Evolutionary conservation across 2,888 invertebrate genomes (phyloP).

Genomic region (Eupithecia abbreviata): DNA sequence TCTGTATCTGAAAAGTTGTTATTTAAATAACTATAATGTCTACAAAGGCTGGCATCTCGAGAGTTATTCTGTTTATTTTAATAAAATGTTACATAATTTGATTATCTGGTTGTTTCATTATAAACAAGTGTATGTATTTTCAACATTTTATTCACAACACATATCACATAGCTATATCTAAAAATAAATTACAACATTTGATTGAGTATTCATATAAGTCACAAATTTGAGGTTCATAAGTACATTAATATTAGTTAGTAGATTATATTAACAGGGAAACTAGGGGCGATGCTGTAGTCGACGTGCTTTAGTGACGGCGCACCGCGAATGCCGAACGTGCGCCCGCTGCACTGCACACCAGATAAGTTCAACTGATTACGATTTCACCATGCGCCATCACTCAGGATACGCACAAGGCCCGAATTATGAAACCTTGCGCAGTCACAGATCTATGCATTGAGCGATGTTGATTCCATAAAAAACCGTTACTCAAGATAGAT

Average conservation of each 20-base stretch:
- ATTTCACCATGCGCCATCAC: not conserved
- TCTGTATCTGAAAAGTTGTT: not conserved
- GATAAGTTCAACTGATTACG: not conserved
- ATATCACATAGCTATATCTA: conserved; percentile 36
- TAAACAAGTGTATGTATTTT: conserved; percentile 12
- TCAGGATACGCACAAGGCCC: not conserved
- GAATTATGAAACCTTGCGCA: not conserved
- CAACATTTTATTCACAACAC: conserved; percentile 42
- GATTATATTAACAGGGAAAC: conserved; percentile 14
- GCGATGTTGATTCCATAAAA: not conserved
- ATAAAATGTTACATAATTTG: conserved; percentile 30
- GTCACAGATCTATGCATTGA: not conserved
- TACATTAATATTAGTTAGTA: conserved; percentile 2
- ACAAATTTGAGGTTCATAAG: conserved; percentile 27
- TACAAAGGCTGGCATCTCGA: conserved; percentile 6
- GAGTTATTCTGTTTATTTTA: conserved; percentile 17
- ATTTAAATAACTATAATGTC: conserved; percentile 3
- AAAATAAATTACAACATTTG: conserved; percentile 30
- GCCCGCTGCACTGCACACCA: not conserved
- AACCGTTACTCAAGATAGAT: not conserved
- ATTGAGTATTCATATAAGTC: conserved; percentile 30
- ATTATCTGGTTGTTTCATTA: conserved; percentile 12
- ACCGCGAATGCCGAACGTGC: not conserved
- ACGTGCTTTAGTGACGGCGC: not conserved
- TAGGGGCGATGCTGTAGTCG: not conserved